Percentiles rank a stretch among this genome's conserved stretches.
Evolutionary conservation across 1,140 invertebrate species (phyloP).

Genomic region (Drosophila leontia): DNA sequence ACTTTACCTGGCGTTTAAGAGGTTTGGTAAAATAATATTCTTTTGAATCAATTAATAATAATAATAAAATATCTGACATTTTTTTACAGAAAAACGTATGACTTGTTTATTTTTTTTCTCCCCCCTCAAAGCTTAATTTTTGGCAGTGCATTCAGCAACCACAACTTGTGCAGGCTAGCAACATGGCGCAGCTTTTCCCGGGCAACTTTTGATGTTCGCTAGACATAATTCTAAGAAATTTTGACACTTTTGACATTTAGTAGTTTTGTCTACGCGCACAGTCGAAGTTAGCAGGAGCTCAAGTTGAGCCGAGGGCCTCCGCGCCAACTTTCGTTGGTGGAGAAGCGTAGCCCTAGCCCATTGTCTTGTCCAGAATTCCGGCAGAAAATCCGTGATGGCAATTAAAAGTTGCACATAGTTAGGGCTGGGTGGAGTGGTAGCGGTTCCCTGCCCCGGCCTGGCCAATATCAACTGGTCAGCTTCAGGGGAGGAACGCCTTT

Average conservation of each 20-base stretch:
- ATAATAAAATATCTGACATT: background rate
- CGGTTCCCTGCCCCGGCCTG: background rate
- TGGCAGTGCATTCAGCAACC: constrained; percentile 26
- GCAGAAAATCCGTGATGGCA: constrained; percentile 67
- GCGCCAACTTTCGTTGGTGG: constrained; percentile 12
- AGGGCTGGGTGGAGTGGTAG: background rate
- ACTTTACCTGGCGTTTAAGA: too few relatives aligned
- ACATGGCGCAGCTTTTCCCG: constrained; percentile 34
- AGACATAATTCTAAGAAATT: constrained; percentile 82
- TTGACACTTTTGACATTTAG: constrained; percentile 84
- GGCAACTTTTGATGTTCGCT: constrained; percentile 78
- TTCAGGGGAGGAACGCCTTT: background rate
- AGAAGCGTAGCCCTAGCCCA: constrained; percentile 2
- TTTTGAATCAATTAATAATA: background rate
- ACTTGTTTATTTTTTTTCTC: too few relatives aligned
- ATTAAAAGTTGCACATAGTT: constrained; percentile 72
- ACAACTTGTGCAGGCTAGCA: constrained; percentile 40
- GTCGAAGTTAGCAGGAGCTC: constrained; percentile 26
- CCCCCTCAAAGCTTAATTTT: background rate
- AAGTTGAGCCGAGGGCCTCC: constrained; percentile 20
- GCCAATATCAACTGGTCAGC: constrained; percentile 37
- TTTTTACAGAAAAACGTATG: background rate
- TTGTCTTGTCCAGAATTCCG: constrained; percentile 56
- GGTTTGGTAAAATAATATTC: too few relatives aligned
- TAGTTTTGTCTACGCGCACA: constrained; percentile 76